Percentiles rank a stretch among this genome's conserved stretches.
These are phyloP conservation scores for Echinops telfairi DNA, from an alignment of 2,113 vertebrate species.

Conservation along the genomic window DNA sequence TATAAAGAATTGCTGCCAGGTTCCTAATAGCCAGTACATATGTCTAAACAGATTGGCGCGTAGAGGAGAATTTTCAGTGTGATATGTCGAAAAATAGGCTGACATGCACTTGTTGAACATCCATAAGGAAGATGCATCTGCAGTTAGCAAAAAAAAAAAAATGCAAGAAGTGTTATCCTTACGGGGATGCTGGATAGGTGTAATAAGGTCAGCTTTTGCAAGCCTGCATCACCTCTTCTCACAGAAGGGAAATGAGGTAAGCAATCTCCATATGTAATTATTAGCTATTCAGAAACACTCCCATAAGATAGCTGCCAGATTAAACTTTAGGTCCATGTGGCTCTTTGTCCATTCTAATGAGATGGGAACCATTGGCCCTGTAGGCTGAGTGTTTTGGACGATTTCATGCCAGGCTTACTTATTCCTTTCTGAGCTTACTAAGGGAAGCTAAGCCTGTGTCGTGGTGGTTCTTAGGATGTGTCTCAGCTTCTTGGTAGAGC, in stretches of 20 bases:
- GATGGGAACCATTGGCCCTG: neutral
- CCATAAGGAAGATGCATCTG: constrained; percentile 1
- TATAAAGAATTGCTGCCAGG: neutral
- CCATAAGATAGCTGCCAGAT: neutral
- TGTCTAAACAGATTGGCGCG: constrained; percentile 37
- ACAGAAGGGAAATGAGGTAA: constrained; percentile 61
- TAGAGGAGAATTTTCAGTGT: neutral
- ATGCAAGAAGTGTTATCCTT: constrained; percentile 4
- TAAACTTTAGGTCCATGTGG: neutral
- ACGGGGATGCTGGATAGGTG: neutral
- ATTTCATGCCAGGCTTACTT: neutral
- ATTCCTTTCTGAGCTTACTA: neutral
- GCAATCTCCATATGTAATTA: constrained; percentile 55
- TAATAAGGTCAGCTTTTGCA: constrained; percentile 13
- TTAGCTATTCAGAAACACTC: constrained; percentile 50
- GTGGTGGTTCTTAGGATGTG: neutral
- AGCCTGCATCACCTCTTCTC: neutral
- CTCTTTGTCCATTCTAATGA: neutral
- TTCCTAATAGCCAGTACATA: neutral
- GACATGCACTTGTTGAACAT: neutral
- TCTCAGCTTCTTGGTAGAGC: neutral
- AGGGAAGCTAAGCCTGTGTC: neutral
- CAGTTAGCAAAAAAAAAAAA: constrained; percentile 20
- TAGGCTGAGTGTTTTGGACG: neutral
- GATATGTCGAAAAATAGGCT: constrained; percentile 25